Evolutionary conservation across 2,797 vertebrate genomes (phyloP), one percentile per base, ranked within the genome.

Genomic region (Lacerta viridis): DNA sequence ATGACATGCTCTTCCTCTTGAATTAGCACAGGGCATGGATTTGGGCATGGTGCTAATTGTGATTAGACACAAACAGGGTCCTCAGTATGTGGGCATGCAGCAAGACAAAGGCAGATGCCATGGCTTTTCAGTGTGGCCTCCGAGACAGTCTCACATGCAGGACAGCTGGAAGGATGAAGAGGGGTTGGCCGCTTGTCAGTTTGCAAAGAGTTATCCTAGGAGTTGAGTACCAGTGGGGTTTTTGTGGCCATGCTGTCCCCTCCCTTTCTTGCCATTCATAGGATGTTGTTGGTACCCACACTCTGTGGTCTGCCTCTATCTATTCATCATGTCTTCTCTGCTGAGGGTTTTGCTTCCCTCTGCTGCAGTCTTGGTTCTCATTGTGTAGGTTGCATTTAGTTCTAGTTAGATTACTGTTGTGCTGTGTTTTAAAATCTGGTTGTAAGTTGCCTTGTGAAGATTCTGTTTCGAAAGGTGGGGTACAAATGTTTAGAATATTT

Each of bases 41-140:
- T 98, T 98, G 97, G 97, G 97, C 97, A 97, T 95, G 97, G 97
- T 96, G 97, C 98, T 99, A 99, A 99, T 99, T 98, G 98, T 89
- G 90, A 97, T 97, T 96, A 96, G 97, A 96, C 83, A 96, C 96
- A 98, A 98, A 98, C 98, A 98, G 98, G 98, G 97, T 95, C 96
- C 97, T 93, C 96, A 96, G 97, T 96, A 95, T 97, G 98, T 97
- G 98, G 98, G 95, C 98, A 97, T 82, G 96, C 95, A 95, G 97
- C 97, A 91, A 95, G 89, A 95, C 96, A 96, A 96, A 97, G 90
- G 74, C 92, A 6, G 83, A 92, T 9, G 29, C 94, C 83, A 80
- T 4, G 83, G 90, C 86, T 91, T 85, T 89, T 93, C 89, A 89
- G 90, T 0, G 1, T 74, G 66, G 88, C 94, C 93, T 61, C 61